Base-by-base conservation (phyloP, 64 coral and sea anemone species). In the Actinia equina region DNA sequence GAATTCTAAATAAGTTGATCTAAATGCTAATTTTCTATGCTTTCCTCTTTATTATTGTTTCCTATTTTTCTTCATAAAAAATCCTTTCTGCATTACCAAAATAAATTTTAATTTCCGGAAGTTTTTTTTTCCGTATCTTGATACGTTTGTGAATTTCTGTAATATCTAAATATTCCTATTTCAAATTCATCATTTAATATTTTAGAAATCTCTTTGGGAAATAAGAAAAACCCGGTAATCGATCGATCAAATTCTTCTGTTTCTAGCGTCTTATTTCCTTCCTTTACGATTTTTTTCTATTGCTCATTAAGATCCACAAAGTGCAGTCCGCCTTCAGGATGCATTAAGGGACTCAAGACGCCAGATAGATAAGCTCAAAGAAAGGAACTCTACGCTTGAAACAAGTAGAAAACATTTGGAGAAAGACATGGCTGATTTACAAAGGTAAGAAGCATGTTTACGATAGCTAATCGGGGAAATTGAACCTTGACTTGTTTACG, bases 341-440 rank as follows among this genome's bases (percentile, higher is more conserved):
- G 86, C 88, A 6, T 78, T 99, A 18, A 90, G 97, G 2, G 97
- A 99, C 5, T 90, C 90, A 10, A 92, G 93, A 71, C 86, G 93
- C 51, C 97, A 99, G 79, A 84, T 99, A 5, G 97, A 99, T 63
- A 99, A 89, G 83, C 77, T 90, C 27, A 89, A 91, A 83, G 97
- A 99, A 79, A 95, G 91, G 43, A 92, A 93, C 52, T 41, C 69
- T 2, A 82, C 91, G 3, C 26, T 95, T 7, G 97, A 99, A 83
- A 84, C 91, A 13, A 90, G 91, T 78, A 86, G 90, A 82, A 99
- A 94, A 82, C 94, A 99, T 56, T 71, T 99, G 30, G 93, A 90
- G 69, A 91, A 51, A 52, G 90, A 99, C 51, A 49, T 95, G 79
- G 89, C 94, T 80, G 89, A 89, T 13, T 54, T 95, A 30, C 97